Percentiles rank a stretch among this genome's conserved stretches.
Evolutionary conservation across 92 coral and sea anemone genomes (phyloP).

Genomic region (Actinernus sp.): DNA sequence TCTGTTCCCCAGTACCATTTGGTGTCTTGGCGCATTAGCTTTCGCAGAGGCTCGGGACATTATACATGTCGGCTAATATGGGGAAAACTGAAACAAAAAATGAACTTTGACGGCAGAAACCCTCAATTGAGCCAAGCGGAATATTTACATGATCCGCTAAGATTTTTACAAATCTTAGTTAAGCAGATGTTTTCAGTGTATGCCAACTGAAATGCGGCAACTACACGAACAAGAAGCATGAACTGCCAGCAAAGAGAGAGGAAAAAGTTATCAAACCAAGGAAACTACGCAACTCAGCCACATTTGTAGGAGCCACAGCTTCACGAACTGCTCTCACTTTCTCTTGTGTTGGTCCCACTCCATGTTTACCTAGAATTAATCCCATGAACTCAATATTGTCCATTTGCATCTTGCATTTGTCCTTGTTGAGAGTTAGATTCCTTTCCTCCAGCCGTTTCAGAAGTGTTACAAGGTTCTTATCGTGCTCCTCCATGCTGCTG

Average conservation of each 20-base stretch:
- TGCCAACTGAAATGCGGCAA: no score
- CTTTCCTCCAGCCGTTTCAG: conserved; percentile 43
- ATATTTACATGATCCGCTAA: conserved; percentile 59
- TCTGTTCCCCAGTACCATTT: conserved; percentile 23
- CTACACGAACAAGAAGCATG: no score
- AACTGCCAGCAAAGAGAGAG: no score
- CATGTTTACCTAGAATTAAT: conserved; percentile 40
- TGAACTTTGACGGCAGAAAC: no score
- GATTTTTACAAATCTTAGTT: no score
- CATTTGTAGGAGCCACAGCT: conserved; percentile 22
- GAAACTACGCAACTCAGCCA: background rate
- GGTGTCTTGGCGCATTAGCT: conserved; percentile 30
- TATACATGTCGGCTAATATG: no score
- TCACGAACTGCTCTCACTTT: conserved; percentile 59
- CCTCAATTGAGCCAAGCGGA: no score
- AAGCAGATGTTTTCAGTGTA: no score
- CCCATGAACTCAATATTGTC: conserved; percentile 68
- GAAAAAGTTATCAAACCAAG: background rate
- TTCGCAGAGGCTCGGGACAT: conserved; percentile 61
- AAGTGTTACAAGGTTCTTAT: conserved; percentile 32
- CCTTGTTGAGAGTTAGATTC: conserved; percentile 51
- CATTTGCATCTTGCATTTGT: conserved; percentile 54
- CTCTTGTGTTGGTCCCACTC: conserved; percentile 61
- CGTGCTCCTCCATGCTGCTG: conserved; percentile 24
- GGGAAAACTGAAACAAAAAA: no score